These are phyloP conservation scores for Psittacula cyanocephala DNA, from an alignment of 2,113 vertebrate species.

Conservation along the genomic window DNA sequence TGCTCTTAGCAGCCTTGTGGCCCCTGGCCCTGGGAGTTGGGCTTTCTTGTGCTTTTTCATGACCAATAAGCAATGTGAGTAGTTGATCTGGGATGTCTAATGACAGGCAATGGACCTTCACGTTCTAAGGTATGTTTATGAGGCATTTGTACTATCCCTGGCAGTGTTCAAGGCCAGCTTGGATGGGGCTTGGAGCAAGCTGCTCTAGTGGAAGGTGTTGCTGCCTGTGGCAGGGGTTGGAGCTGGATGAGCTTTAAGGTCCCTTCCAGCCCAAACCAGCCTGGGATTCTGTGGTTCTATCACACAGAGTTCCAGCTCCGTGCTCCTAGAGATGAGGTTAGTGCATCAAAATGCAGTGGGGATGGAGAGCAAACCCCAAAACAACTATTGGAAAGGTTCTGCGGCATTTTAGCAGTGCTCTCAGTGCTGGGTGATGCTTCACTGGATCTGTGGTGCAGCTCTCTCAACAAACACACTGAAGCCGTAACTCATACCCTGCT, in stretches of 20 bases:
- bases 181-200: neutral
- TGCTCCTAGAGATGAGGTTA: neutral
- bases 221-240: neutral
- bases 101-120: too few species aligned
- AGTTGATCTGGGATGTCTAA: neutral
- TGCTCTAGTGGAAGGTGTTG: neutral
- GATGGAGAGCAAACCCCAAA: neutral
- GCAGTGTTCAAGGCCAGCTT: neutral
- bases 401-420: neutral
- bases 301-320: neutral
- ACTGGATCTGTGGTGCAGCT: neutral
- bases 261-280: neutral
- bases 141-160: neutral
- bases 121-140: rapidly evolving
- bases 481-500: neutral
- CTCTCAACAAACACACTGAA: neutral
- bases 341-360: neutral
- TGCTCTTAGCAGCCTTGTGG: neutral
- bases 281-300: neutral
- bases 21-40: neutral
- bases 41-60: neutral
- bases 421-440: neutral
- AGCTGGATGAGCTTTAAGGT: neutral
- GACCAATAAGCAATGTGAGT: rapidly evolving
- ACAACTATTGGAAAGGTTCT: neutral